Evolutionary conservation across 1,140 invertebrate genomes (phyloP).

Genomic region (Coptotermes formosanus): DNA sequence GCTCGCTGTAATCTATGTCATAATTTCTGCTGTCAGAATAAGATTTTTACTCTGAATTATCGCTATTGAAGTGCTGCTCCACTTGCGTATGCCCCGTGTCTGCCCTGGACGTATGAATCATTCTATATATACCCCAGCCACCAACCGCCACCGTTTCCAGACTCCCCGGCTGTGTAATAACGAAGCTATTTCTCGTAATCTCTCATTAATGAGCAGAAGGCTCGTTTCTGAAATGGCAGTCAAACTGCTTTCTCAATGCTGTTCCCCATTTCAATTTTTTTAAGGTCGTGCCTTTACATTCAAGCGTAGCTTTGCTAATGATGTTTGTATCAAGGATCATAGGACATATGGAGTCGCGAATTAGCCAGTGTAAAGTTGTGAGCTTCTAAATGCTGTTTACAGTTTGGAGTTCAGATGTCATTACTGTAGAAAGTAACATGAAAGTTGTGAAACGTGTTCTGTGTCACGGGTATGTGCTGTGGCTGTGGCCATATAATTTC

Average conservation of each 20-base stretch:
- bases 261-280: neutral
- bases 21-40: too few species aligned
- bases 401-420: too few species aligned
- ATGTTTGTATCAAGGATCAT: neutral
- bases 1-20: too few species aligned
- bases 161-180: neutral
- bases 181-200: neutral
- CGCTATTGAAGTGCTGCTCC: neutral
- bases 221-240: too few species aligned
- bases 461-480: neutral
- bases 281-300: neutral
- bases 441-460: neutral
- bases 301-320: neutral
- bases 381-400: too few species aligned
- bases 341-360: neutral
- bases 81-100: neutral
- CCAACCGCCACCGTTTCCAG: neutral
- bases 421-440: neutral
- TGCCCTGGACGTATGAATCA: neutral
- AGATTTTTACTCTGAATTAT: too few species aligned
- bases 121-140: neutral
- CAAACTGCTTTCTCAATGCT: too few species aligned
- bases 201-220: neutral
- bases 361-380: neutral
- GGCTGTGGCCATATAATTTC: neutral